Evolutionary conservation across 2,888 invertebrate genomes (phyloP).

Genomic region (Leptinotarsa juncta): DNA sequence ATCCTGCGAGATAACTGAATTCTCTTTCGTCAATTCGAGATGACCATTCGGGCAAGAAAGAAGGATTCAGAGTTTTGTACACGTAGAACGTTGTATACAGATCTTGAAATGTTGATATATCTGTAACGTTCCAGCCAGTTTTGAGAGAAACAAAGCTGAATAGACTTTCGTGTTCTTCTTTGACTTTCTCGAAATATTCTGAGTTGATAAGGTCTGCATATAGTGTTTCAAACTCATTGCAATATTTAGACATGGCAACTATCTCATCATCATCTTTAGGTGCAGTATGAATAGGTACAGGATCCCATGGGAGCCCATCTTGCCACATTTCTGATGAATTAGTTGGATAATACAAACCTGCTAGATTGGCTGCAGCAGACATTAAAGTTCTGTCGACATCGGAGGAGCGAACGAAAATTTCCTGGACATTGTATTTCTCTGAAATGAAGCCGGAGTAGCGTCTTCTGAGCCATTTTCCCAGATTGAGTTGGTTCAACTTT

Average conservation of each 20-base stretch:
- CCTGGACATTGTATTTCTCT: slow-evolving; percentile 68
- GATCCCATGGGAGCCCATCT: slow-evolving; percentile 71
- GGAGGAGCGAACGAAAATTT: slow-evolving; percentile 76
- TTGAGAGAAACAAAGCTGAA: slow-evolving; percentile 24
- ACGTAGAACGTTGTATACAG: slow-evolving; percentile 33
- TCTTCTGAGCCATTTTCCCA: slow-evolving; percentile 34
- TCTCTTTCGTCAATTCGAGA: slow-evolving; percentile 23
- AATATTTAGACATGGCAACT: slow-evolving; percentile 68
- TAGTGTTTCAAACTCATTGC: slow-evolving; percentile 28
- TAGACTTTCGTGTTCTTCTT: slow-evolving; percentile 21
- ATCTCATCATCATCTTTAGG: slow-evolving; percentile 37
- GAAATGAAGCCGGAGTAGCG: slow-evolving; percentile 72
- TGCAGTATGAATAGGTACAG: slow-evolving; percentile 78
- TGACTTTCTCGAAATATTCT: slow-evolving; percentile 26
- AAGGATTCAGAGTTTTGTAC: slow-evolving; percentile 28
- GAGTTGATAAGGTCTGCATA: slow-evolving; percentile 21
- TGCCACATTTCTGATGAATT: slow-evolving; percentile 70
- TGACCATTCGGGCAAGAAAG: slow-evolving; percentile 37
- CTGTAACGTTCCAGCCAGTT: slow-evolving; percentile 33
- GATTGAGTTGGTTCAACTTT: slow-evolving; percentile 28
- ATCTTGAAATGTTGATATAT: slow-evolving; percentile 21
- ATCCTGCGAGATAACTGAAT: slow-evolving; percentile 71
- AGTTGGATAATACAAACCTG: slow-evolving; percentile 78
- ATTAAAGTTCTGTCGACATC: slow-evolving; percentile 90
- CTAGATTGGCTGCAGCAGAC: slow-evolving; percentile 85